Base-by-base conservation (phyloP, 37 sponge, comb jelly and placozoan genomes). In the Axinella damicornis region DNA sequence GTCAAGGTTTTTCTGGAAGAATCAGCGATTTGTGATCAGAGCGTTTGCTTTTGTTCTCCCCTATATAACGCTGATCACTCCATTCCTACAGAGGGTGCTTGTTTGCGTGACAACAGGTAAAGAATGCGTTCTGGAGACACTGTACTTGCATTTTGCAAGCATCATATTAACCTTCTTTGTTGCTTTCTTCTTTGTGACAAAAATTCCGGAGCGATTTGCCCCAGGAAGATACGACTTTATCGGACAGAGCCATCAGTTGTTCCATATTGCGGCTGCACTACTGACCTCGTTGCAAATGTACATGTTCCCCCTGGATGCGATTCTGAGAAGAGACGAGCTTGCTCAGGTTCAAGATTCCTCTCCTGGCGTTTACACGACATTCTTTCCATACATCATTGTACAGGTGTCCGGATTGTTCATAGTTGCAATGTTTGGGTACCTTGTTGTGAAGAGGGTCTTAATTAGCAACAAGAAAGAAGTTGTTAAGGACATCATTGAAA, bases 201-300 rank as follows among this genome's bases (percentile, higher is more conserved):
- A 91, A 61, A 64, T 98, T 18, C 98, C 98, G 0, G 98, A 98
- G 66, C 73, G 91, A 2, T 71, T 95, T 5, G 62, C 64, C 0
- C 98, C 98, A 19, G 94, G 96, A 34, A 83, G 39, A 58, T 98
- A 93, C 73, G 94, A 98, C 65, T 57, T 78, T 25, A 35, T 88
- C 57, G 89, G 89, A 21, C 91, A 95, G 24, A 93, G 94, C 46
- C 98, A 98, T 76, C 94, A 92, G 63, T 73, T 93, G 28, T 88
- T 93, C 54, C 98, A 98, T 65, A 1, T 95, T 31, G 74, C 61
- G 30, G 77, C 83, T 37, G 94, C 71, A 0, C 25, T 73, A 0
- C 75, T 37, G 20, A 89, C 87, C 16, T 46, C 68, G 16, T 36
- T 83, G 4, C 90, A 92, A 33, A 85, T 95, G 73, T 71, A 81